A percentile compares a stretch with the other conserved stretches of the same genome.
Evolutionary conservation across 2,113 vertebrate species (phyloP).

Genomic region (Sciurus niger): DNA sequence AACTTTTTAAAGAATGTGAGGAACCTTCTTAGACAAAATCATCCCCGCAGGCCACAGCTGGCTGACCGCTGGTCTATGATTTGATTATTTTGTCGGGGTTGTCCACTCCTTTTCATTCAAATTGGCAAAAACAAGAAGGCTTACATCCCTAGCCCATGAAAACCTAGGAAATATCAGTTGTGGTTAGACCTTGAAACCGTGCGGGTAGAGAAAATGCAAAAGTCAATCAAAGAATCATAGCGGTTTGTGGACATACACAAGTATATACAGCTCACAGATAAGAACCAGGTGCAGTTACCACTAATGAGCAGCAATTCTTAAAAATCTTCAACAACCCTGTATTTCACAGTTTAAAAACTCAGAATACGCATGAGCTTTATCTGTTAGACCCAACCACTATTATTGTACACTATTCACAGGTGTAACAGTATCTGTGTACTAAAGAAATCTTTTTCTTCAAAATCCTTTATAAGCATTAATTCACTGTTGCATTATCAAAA

Average conservation of each 20-base stretch:
- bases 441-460: slow-evolving; percentile 20
- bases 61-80: background rate
- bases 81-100: background rate
- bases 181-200: background rate
- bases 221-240: background rate
- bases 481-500: background rate
- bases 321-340: background rate
- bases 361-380: background rate
- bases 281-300: background rate
- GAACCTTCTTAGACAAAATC: background rate
- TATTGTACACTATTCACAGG: background rate
- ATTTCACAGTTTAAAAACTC: background rate
- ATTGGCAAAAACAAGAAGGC: background rate
- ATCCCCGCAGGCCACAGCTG: background rate
- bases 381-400: background rate
- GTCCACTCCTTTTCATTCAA: background rate
- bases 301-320: background rate
- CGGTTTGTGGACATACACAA: background rate
- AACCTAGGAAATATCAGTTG: background rate
- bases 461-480: background rate
- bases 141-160: background rate
- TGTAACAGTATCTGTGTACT: background rate
- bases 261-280: background rate
- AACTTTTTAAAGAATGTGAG: background rate
- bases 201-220: background rate